phyloP scores from a whole-genome alignment of 2,888 invertebrate species.

The Homarus gammarus region DNA sequence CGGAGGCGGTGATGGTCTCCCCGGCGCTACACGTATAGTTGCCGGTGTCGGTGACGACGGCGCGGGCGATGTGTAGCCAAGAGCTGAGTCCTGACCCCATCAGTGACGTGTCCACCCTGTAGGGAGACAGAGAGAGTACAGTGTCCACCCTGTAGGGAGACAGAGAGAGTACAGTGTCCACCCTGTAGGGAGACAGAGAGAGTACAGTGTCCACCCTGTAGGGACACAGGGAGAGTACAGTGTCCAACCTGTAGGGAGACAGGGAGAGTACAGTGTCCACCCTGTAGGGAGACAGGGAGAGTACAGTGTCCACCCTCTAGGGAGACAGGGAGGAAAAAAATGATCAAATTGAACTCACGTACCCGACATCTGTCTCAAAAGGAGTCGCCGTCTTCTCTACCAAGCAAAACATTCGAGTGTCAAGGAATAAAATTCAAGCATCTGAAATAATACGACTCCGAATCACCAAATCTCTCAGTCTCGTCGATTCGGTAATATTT shows the following conservation, averaged over 20 bases:
- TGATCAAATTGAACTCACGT: too few species aligned
- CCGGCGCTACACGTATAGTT: constrained; percentile 56
- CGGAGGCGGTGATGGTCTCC: constrained; percentile 30
- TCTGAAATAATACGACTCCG: too few species aligned
- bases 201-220: not conserved
- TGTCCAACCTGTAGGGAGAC: not conserved
- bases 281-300: constrained; percentile 22
- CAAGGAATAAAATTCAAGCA: too few species aligned
- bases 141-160: not conserved
- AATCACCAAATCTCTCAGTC: too few species aligned
- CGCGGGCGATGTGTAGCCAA: constrained; percentile 65
- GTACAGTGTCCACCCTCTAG: not conserved
- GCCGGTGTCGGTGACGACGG: constrained; percentile 44
- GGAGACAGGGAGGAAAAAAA: too few species aligned
- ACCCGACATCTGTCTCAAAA: too few species aligned
- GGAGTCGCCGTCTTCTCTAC: too few species aligned
- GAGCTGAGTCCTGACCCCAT: constrained; percentile 50
- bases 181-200: constrained; percentile 30
- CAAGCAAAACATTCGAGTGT: too few species aligned
- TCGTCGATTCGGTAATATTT: too few species aligned
- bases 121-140: not conserved
- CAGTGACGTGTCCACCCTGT: constrained; percentile 54
- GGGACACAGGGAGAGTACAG: too few species aligned
- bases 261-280: constrained; percentile 33
- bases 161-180: constrained; percentile 23